Evolutionary conservation across 1,140 invertebrate species (phyloP).

Genomic region (Drosophila pseudoobscura): DNA sequence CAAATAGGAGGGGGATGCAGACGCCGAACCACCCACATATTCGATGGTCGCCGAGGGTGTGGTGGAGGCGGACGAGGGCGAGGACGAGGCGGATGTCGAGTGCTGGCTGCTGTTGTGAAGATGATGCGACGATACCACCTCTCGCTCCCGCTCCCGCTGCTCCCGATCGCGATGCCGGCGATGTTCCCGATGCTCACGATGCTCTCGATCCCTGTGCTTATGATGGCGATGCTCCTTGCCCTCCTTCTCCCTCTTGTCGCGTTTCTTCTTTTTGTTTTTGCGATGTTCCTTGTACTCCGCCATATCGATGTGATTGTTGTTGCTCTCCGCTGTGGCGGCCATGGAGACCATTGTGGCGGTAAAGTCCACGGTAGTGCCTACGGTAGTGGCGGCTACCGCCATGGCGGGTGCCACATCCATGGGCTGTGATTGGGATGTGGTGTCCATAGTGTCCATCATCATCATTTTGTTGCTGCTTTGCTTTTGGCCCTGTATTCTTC

Average conservation of each 20-base stretch:
- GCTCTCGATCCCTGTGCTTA: constrained; percentile 57
- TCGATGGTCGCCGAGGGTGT: constrained; percentile 77
- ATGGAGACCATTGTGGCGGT: constrained; percentile 72
- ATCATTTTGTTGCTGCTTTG: constrained; percentile 62
- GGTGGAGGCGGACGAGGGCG: constrained; percentile 76
- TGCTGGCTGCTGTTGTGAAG: constrained; percentile 71
- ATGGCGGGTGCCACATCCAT: constrained; percentile 75
- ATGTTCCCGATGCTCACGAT: constrained; percentile 67
- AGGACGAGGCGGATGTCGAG: constrained; percentile 78
- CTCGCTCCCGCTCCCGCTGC: constrained; percentile 50
- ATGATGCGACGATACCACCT: constrained; percentile 24
- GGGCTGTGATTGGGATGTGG: constrained; percentile 51
- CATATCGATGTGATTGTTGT: constrained; percentile 79
- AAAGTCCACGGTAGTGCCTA: constrained; percentile 54
- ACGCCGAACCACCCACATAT: constrained; percentile 72
- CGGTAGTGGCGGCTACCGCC: constrained; percentile 64
- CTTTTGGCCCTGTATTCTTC: constrained; percentile 20
- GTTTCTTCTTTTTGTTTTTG: constrained; percentile 82
- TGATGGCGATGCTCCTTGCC: constrained; percentile 76
- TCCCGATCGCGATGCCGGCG: constrained; percentile 65
- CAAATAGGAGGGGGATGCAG: constrained; percentile 73
- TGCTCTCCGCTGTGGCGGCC: constrained; percentile 70
- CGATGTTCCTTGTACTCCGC: constrained; percentile 79
- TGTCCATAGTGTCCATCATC: constrained; percentile 82
- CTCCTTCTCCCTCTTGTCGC: constrained; percentile 76